phyloP scores from a whole-genome alignment of 2,113 vertebrate genomes.

The Antechinus flavipes region DNA sequence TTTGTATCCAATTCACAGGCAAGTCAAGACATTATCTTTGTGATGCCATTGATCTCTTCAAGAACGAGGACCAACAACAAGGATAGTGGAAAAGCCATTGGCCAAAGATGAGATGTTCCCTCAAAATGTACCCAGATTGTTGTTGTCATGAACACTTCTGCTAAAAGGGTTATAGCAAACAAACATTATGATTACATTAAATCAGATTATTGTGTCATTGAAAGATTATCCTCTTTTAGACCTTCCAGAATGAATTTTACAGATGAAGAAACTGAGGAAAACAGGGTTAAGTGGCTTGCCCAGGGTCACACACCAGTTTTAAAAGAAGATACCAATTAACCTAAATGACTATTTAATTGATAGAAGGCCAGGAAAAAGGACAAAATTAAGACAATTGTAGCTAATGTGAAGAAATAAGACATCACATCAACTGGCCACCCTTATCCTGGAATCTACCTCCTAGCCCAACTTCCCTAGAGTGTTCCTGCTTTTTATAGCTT shows the following conservation, averaged over 20 bases:
- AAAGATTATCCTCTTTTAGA: neutral
- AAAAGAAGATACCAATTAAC: constrained; percentile 2
- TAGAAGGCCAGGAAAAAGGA: neutral
- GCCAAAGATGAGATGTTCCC: too few relatives aligned
- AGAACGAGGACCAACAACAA: too few relatives aligned
- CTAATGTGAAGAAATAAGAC: neutral
- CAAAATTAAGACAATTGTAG: constrained; percentile 2
- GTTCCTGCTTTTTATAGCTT: neutral
- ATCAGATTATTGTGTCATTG: neutral
- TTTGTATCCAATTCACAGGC: too few relatives aligned
- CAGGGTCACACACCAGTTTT: neutral
- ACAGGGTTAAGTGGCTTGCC: too few relatives aligned
- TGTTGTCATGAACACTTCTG: too few relatives aligned
- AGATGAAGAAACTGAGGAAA: too few relatives aligned
- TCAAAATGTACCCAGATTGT: too few relatives aligned
- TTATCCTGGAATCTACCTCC: neutral
- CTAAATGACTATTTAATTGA: constrained; percentile 11
- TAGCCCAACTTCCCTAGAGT: neutral
- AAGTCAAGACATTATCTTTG: too few relatives aligned
- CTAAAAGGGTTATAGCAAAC: too few relatives aligned
- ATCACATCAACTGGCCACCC: neutral
- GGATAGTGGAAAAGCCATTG: too few relatives aligned
- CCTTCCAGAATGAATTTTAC: neutral
- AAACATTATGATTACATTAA: neutral
- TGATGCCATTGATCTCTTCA: too few relatives aligned